Conservation (phyloP, 2,797 vertebrate species). For the Triplophysa yarkandensis region DNA sequence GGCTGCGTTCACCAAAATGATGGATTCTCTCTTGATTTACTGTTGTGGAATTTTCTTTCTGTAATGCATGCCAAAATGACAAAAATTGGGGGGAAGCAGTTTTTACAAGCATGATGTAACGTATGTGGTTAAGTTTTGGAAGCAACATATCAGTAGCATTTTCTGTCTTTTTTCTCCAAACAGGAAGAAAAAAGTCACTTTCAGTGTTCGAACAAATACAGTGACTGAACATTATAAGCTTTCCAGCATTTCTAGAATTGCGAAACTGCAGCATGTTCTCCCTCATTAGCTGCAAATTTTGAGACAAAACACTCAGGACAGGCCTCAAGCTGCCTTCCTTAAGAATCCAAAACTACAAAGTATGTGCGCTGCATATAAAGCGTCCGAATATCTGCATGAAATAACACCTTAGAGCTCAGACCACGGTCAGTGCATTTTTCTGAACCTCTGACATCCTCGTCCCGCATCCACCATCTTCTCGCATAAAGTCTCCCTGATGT, state of each 20-base stretch:
- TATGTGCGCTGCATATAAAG: constrained; percentile 64
- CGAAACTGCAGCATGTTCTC: constrained; percentile 31
- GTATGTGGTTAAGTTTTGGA: constrained; percentile 34
- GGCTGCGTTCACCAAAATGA: constrained; percentile 52
- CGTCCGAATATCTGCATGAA: constrained; percentile 52
- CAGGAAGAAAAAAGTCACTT: constrained; percentile 74
- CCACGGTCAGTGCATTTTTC: constrained; percentile 62
- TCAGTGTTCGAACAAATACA: constrained; percentile 87
- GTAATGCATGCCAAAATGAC: not conserved
- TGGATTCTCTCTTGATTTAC: constrained; percentile 55
- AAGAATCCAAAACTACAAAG: constrained; percentile 48
- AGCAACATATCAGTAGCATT: constrained; percentile 80
- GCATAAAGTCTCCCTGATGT: constrained; percentile 70
- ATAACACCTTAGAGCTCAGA: constrained; percentile 56
- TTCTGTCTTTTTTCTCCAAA: constrained; percentile 32
- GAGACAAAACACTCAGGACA: not conserved
- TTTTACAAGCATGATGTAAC: constrained; percentile 14
- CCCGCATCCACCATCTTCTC: constrained; percentile 30
- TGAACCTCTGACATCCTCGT: constrained; percentile 42
- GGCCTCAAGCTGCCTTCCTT: constrained; percentile 25
- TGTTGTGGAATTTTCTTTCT: constrained; percentile 28
- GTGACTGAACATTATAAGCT: constrained; percentile 80
- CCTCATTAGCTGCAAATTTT: constrained; percentile 7
- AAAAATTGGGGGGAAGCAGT: constrained; percentile 8
- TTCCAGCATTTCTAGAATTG: constrained; percentile 60